Percentiles rank a stretch among this genome's conserved stretches.
These are phyloP conservation scores for Trachops cirrhosus DNA, from an alignment of 2,797 vertebrate genomes.

Conservation along the genomic window DNA sequence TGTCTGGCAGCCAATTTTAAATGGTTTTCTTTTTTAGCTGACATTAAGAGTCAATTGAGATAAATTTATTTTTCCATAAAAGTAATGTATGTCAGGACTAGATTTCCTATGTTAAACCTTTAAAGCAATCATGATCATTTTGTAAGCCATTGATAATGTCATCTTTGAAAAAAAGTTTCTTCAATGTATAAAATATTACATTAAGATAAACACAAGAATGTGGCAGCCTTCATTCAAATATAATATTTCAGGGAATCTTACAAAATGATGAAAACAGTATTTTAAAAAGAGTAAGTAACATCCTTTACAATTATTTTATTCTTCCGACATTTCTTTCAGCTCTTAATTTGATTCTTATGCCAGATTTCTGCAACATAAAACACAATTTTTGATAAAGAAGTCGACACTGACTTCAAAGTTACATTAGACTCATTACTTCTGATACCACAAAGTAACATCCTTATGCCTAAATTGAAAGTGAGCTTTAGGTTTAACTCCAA, in stretches of 20 bases:
- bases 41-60: conserved; percentile 72
- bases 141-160: conserved; percentile 62
- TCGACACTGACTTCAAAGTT: background rate
- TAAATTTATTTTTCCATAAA: conserved; percentile 73
- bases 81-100: conserved; percentile 65
- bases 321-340: conserved; percentile 82
- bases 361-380: conserved; percentile 23
- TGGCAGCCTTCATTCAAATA: conserved; percentile 20
- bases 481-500: background rate
- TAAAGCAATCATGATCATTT: conserved; percentile 63
- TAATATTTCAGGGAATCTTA: conserved; percentile 24
- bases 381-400: background rate
- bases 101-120: conserved; percentile 62
- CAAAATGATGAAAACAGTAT: conserved; percentile 40
- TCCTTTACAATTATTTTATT: conserved; percentile 33
- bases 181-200: conserved; percentile 57
- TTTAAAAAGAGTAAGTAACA: conserved; percentile 36
- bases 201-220: conserved; percentile 68
- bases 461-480: conserved; percentile 3
- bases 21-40: conserved; percentile 59
- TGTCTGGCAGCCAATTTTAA: conserved; percentile 73
- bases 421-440: background rate
- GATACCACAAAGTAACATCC: background rate
- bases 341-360: conserved; percentile 57
- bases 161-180: conserved; percentile 55